A percentile compares a stretch with the other conserved stretches of the same genome.
phyloP scores from a whole-genome alignment of 2,113 vertebrate genomes.

The Callionymus lyra region DNA sequence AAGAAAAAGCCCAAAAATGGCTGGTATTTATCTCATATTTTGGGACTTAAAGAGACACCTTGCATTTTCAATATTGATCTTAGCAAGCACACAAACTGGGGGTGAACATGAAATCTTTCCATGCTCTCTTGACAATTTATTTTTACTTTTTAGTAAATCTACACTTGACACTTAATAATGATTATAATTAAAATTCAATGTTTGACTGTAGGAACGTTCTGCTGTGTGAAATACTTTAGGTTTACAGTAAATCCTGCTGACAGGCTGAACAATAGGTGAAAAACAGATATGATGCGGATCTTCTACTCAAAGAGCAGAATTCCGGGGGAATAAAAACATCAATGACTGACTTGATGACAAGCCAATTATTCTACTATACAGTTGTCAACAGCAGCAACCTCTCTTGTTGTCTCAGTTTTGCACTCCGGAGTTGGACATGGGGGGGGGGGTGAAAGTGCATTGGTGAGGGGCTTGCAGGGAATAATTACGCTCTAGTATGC shows the following conservation, averaged over 20 bases:
- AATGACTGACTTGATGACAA: conserved; percentile 32
- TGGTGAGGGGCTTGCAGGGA: conserved; percentile 13
- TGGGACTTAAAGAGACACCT: too few species aligned
- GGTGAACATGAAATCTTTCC: too few species aligned
- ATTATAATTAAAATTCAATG: too few species aligned
- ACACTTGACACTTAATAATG: too few species aligned
- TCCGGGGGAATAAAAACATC: conserved; percentile 41
- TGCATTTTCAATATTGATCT: too few species aligned
- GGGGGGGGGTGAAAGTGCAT: neutral
- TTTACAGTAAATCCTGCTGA: conserved; percentile 42
- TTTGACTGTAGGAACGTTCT: too few species aligned
- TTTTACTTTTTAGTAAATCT: too few species aligned
- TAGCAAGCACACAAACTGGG: too few species aligned
- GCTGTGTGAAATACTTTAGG: too few species aligned
- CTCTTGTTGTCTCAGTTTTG: conserved; percentile 16
- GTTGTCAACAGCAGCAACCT: conserved; percentile 27
- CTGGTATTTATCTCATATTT: too few species aligned
- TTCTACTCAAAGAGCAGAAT: conserved; percentile 18
- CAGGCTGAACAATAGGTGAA: conserved; percentile 36
- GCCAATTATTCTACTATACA: conserved; percentile 39
- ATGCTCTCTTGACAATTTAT: too few species aligned
- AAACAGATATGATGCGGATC: conserved; percentile 36
- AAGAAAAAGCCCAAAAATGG: too few species aligned
- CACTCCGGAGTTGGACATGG: neutral
- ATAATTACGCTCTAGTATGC: conserved; percentile 17